Evolutionary conservation across 2,888 invertebrate species (phyloP), one percentile per base, ranked within the genome.

Genomic region (Hemicrepidius hirtus): DNA sequence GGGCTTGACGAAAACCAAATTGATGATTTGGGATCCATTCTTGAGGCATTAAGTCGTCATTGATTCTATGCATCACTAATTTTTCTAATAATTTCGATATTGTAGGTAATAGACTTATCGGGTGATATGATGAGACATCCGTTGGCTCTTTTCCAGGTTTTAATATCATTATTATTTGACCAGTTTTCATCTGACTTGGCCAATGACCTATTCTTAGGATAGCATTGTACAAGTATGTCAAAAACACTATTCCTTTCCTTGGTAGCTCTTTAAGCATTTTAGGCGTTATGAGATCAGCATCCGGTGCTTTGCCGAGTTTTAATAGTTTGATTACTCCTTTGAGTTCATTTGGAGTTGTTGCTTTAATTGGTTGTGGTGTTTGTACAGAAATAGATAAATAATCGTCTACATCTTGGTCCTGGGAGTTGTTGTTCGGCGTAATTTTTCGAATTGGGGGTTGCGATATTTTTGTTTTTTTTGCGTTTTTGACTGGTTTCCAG

Each of bases 201-300:
- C 10, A 40, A n/a, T 40, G n/a, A 40, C 12, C 40, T 40, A n/a
- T n/a, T n/a, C n/a, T n/a, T n/a, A n/a, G n/a, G n/a, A n/a, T n/a
- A n/a, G n/a, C n/a, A n/a, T n/a, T n/a, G n/a, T 12, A 40, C 5
- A 3, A 13, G n/a, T 49, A 49, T 49, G 4, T 18, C 9, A 46
- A 18, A 13, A 18, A 18, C 9, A 49, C 49, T 21, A 49, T 20
- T 7, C 49, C 4, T 21, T 21, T 49, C 18, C 49, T 7, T 49
- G 49, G 21, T 7, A 49, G 21, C 21, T 44, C 44, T 12, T 49
- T 21, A 49, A n/a, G 49, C 49, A 49, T 21, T 49, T 21, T 49
- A 21, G 49, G 4, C 21, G 49, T 49, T 21, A 21, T 21, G n/a
- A 49, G 21, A 21, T 49, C 49, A 21, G 21, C 21, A 49, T 10